phyloP scores from a whole-genome alignment of 1,140 invertebrate species.

The Drosophila nasuta region DNA sequence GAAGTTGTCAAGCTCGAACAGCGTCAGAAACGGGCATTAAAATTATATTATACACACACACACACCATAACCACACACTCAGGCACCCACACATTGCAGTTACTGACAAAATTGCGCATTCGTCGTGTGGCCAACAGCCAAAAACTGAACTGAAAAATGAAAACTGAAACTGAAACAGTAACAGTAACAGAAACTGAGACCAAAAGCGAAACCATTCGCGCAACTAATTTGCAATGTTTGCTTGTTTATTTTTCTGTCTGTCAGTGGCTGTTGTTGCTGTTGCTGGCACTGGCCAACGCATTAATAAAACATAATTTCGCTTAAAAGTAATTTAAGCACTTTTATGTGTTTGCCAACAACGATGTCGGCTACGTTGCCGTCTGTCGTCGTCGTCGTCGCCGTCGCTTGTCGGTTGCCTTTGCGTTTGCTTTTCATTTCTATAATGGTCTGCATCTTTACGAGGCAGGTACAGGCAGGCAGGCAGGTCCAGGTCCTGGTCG shows the following conservation, averaged over 20 bases:
- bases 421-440: conserved; percentile 80
- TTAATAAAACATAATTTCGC: conserved; percentile 82
- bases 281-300: conserved; percentile 45
- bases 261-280: conserved; percentile 12
- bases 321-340: conserved; percentile 82
- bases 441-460: conserved; percentile 80
- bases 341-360: conserved; percentile 75
- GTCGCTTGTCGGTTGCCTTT: conserved; percentile 23
- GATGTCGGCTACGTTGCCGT: conserved; percentile 8
- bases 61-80: background rate
- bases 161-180: conserved; percentile 20
- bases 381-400: conserved; percentile 11
- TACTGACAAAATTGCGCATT: conserved; percentile 54
- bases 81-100: conserved; percentile 17
- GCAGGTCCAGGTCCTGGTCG: conserved; percentile 66
- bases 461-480: conserved; percentile 49
- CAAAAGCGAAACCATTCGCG: conserved; percentile 30
- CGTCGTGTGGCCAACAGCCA: conserved; percentile 22
- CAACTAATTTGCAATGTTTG: conserved; percentile 55
- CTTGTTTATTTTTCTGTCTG: conserved; percentile 23
- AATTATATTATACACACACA: conserved; percentile 20
- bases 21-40: conserved; percentile 16
- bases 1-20: conserved; percentile 29
- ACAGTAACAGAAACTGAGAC: conserved; percentile 36
- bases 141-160: conserved; percentile 30